Conservation (phyloP, 1,140 invertebrate species). For the Batillaria attramentaria region DNA sequence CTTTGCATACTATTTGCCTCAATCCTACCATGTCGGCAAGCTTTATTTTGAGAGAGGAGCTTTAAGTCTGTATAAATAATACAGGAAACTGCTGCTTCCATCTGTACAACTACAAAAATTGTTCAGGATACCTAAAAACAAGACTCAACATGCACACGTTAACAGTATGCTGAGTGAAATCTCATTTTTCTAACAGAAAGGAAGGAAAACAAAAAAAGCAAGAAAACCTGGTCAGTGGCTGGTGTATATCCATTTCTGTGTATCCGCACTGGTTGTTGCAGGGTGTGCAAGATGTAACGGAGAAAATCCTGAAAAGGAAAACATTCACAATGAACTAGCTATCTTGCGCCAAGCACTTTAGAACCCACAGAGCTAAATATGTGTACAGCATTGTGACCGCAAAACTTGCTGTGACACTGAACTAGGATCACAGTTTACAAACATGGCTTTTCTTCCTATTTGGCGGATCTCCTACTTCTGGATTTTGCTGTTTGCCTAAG, state of each 20-base stretch:
- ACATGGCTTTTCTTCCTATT: too few species aligned
- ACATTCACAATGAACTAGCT: not conserved
- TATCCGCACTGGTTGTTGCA: not conserved
- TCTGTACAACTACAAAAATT: not conserved
- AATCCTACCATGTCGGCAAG: too few species aligned
- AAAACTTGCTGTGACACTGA: not conserved
- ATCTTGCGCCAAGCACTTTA: not conserved
- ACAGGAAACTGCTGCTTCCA: too few species aligned
- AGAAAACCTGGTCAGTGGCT: not conserved
- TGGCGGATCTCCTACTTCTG: too few species aligned
- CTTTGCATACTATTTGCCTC: too few species aligned
- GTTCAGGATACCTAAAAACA: not conserved
- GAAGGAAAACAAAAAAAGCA: not conserved
- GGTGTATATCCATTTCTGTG: not conserved
- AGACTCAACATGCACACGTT: not conserved
- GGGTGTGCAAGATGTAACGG: not conserved
- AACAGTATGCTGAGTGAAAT: not conserved
- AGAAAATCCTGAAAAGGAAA: not conserved
- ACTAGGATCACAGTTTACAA: too few species aligned
- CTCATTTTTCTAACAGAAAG: not conserved
- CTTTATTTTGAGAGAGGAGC: too few species aligned
- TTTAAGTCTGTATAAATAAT: too few species aligned
- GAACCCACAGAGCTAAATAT: not conserved
- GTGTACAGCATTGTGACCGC: not conserved
- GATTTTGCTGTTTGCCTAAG: not conserved